Evolutionary conservation across 2,888 invertebrate species (phyloP).

Genomic region (Tipula unca): DNA sequence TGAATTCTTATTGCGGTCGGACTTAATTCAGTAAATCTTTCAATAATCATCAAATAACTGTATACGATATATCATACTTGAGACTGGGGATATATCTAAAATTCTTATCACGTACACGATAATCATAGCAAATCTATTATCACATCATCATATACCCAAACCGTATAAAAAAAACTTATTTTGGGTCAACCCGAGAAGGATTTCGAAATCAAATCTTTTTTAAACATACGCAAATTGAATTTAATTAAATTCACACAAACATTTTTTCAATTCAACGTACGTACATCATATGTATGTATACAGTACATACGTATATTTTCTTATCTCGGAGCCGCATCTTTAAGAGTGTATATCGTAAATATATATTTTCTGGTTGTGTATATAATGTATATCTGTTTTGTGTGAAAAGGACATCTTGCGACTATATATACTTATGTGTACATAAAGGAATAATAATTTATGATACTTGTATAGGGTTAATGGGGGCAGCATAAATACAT

Average conservation of each 20-base stretch:
- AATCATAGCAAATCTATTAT: not conserved
- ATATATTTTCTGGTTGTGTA: not conserved
- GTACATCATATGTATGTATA: not conserved
- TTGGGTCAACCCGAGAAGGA: not conserved
- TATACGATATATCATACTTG: not conserved
- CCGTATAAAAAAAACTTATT: not conserved
- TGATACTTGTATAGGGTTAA: no score
- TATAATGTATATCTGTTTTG: not conserved
- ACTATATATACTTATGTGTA: not conserved
- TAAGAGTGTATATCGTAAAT: not conserved
- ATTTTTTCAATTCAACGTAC: not conserved
- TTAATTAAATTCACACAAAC: not conserved
- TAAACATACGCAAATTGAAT: constrained; percentile 2
- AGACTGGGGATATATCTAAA: not conserved
- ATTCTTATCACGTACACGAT: not conserved
- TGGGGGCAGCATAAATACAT: no score
- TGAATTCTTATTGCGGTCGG: not conserved
- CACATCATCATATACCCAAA: not conserved
- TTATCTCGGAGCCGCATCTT: not conserved
- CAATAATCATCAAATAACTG: not conserved
- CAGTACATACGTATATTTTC: not conserved
- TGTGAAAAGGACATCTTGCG: not conserved
- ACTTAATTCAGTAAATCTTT: not conserved
- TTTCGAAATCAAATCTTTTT: not conserved
- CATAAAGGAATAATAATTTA: no score